Evolutionary conservation across 2,888 invertebrate species (phyloP).

Genomic region (Aphodius sticticus): DNA sequence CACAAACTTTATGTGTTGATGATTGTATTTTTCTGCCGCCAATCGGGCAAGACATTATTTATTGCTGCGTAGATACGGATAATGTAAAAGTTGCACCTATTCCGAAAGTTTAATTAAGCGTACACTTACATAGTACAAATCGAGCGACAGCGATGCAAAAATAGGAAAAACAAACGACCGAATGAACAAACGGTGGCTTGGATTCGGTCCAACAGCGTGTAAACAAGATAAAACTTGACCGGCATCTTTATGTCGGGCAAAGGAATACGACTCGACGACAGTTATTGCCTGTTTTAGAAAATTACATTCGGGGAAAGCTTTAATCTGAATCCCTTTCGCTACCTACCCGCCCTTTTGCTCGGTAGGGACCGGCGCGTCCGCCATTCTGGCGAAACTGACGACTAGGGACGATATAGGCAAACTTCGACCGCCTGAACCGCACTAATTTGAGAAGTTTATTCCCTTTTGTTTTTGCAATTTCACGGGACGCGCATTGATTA

Average conservation of each 20-base stretch:
- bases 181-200: not conserved
- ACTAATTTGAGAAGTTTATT: constrained; percentile 4
- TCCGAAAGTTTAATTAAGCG: not conserved
- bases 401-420: not conserved
- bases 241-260: constrained; percentile 15
- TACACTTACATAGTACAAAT: not conserved
- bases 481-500: not conserved
- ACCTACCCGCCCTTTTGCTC: not conserved
- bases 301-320: constrained; percentile 13
- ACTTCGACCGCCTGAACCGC: not conserved
- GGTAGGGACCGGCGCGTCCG: not conserved
- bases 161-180: not conserved
- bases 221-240: constrained; percentile 18
- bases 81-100: constrained; percentile 13
- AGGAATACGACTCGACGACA: not conserved
- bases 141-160: not conserved
- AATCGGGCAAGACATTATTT: not conserved
- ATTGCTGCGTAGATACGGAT: not conserved
- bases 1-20: too few species aligned
- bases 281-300: constrained; percentile 23
- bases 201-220: constrained; percentile 13
- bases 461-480: not conserved
- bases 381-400: not conserved
- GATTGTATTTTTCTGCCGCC: too few species aligned
- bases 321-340: constrained; percentile 11